Evolutionary conservation across 2,888 invertebrate species (phyloP).

Genomic region (Ditula angustiorana): DNA sequence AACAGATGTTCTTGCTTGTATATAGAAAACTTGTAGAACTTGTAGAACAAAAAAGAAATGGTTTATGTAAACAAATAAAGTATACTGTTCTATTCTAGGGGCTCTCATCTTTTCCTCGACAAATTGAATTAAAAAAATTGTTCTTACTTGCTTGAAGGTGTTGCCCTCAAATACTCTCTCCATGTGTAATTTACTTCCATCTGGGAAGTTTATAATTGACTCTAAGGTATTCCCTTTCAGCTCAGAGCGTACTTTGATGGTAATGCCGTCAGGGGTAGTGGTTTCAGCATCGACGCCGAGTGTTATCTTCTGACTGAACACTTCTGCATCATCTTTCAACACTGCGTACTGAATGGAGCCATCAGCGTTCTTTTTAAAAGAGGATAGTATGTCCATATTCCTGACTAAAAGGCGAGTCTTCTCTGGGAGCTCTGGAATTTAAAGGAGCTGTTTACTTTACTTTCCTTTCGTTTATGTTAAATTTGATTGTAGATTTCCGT

Average conservation of each 20-base stretch:
- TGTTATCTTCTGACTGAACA: background rate
- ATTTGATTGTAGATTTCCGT: too few relatives aligned
- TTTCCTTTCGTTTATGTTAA: too few relatives aligned
- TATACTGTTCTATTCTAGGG: too few relatives aligned
- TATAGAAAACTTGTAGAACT: too few relatives aligned
- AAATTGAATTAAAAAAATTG: too few relatives aligned
- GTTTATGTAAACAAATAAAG: too few relatives aligned
- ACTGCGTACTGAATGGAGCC: conserved; percentile 14
- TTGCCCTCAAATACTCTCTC: conserved; percentile 24
- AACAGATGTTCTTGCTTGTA: too few relatives aligned
- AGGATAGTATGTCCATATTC: background rate
- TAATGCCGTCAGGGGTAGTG: conserved; percentile 3
- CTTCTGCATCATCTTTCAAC: background rate
- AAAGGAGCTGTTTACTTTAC: too few relatives aligned
- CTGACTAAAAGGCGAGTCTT: background rate
- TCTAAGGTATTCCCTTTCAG: background rate
- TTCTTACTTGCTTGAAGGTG: conserved; percentile 23
- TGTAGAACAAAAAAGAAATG: too few relatives aligned
- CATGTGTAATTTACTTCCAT: conserved; percentile 15
- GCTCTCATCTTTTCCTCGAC: too few relatives aligned
- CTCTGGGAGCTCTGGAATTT: conserved; percentile 15
- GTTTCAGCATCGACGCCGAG: conserved; percentile 1
- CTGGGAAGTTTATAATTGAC: background rate
- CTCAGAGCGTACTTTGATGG: background rate
- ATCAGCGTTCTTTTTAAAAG: conserved; percentile 23